These are phyloP conservation scores for Aspidiotus rigidus DNA, from an alignment of 2,888 invertebrate genomes.

Conservation along the genomic window DNA sequence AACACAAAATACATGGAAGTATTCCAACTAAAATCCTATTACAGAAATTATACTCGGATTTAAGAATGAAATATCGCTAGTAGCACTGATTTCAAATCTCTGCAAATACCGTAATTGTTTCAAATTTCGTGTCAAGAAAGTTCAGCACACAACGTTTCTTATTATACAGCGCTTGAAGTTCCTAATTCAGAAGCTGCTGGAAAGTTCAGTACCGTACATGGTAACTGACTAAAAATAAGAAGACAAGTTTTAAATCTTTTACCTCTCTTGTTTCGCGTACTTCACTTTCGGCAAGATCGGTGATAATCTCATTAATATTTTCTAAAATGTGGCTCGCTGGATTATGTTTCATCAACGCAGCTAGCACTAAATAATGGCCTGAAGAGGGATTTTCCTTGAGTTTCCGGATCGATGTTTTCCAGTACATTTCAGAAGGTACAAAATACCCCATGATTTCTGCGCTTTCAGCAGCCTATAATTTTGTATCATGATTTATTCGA, in stretches of 20 bases:
- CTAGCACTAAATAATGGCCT: conserved; percentile 53
- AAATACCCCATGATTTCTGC: conserved; percentile 68
- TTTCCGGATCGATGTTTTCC: conserved; percentile 56
- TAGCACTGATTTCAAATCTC: too few species aligned
- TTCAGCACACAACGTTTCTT: too few species aligned
- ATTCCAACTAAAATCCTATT: too few species aligned
- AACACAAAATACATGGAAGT: too few species aligned
- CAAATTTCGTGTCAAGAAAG: too few species aligned
- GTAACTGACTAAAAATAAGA: not conserved
- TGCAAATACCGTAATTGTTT: too few species aligned
- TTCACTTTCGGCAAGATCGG: conserved; percentile 51
- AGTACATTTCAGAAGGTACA: conserved; percentile 59
- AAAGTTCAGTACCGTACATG: too few species aligned
- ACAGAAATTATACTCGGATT: too few species aligned
- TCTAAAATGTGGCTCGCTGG: conserved; percentile 45
- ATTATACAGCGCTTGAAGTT: too few species aligned
- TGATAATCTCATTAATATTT: conserved; percentile 51
- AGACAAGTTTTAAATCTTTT: not conserved
- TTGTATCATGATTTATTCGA: not conserved
- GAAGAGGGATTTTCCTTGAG: conserved; percentile 47
- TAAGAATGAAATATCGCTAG: too few species aligned
- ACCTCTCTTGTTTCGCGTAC: conserved; percentile 52
- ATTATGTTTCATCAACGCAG: conserved; percentile 54
- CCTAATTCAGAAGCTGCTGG: too few species aligned
- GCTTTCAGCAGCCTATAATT: conserved; percentile 53